A percentile compares a stretch with the other conserved stretches of the same genome.
Conservation (phyloP, 2,113 vertebrate species). For the Patagioenas fasciata region DNA sequence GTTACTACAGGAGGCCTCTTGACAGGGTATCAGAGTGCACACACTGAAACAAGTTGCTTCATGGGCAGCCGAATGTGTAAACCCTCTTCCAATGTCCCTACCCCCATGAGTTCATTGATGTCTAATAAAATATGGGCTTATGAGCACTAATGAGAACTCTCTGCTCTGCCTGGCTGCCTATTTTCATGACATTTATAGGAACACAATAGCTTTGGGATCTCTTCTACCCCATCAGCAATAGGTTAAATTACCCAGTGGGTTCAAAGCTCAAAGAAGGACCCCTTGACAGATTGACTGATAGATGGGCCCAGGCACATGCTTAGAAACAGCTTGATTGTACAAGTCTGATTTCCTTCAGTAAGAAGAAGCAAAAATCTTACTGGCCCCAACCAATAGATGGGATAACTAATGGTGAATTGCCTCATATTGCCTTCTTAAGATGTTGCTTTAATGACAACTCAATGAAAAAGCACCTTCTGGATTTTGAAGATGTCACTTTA, state of each 20-base stretch:
- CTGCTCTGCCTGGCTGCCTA: constrained; percentile 30
- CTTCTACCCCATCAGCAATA: not conserved
- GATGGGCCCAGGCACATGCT: constrained; percentile 1
- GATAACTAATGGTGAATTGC: not conserved
- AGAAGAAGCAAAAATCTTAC: not conserved
- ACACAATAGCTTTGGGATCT: constrained; percentile 16
- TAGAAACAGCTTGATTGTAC: constrained; percentile 5
- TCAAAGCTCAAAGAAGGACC: constrained; percentile 28
- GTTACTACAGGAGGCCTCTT: constrained; percentile 56
- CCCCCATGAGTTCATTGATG: constrained; percentile 34
- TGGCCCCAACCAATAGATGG: not conserved
- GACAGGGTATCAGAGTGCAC: constrained; percentile 50
- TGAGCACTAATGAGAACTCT: constrained; percentile 50
- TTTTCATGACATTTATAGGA: constrained; percentile 41
- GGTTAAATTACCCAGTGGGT: constrained; percentile 51
- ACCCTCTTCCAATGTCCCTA: constrained; percentile 25
- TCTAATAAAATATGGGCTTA: constrained; percentile 54
- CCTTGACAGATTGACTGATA: constrained; percentile 48
- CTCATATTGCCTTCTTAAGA: not conserved
- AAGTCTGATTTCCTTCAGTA: constrained; percentile 22
- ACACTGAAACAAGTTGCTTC: constrained; percentile 63
- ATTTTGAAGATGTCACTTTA: not conserved
- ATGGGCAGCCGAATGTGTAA: constrained; percentile 42
- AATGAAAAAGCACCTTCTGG: not conserved
- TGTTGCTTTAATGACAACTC: not conserved